phyloP scores from a whole-genome alignment of 30 jellyfish, hydroid and myxozoan species.

The Aurelia aurita region DNA sequence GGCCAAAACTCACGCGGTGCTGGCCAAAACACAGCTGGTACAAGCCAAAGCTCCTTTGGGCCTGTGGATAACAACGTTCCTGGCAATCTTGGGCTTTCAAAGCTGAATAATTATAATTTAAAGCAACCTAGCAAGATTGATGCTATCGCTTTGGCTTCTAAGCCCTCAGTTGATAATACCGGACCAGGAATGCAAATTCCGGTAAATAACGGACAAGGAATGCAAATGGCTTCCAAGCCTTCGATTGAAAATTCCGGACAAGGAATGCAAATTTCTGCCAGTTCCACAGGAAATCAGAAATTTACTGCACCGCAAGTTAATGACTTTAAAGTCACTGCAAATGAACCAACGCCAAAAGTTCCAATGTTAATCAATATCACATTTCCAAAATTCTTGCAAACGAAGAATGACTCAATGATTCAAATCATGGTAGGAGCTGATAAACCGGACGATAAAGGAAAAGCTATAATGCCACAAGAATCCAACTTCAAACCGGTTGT shows the following conservation, averaged over 20 bases:
- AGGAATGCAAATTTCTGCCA: too few species aligned
- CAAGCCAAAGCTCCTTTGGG: neutral
- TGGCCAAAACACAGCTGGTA: neutral
- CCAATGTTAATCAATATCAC: conserved; percentile 65
- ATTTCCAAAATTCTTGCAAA: conserved; percentile 49
- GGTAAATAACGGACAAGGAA: conserved; percentile 3
- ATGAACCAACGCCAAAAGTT: conserved; percentile 38
- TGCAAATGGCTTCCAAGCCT: conserved; percentile 8
- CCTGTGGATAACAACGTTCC: neutral
- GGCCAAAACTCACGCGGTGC: neutral
- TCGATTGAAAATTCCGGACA: too few species aligned
- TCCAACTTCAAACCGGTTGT: conserved; percentile 56
- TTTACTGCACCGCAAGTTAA: neutral
- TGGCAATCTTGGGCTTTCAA: conserved; percentile 16
- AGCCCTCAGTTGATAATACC: neutral
- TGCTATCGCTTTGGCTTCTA: too few species aligned
- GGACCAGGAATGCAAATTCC: neutral
- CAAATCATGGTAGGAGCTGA: conserved; percentile 58
- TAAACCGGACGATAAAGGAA: conserved; percentile 3
- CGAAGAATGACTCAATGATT: conserved; percentile 52
- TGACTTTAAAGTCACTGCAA: neutral
- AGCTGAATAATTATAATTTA: neutral
- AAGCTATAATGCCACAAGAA: conserved; percentile 14
- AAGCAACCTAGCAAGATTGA: too few species aligned
- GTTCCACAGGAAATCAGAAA: neutral